Conservation (phyloP, 2,797 vertebrate species). For the Chiloscyllium punctatum region DNA sequence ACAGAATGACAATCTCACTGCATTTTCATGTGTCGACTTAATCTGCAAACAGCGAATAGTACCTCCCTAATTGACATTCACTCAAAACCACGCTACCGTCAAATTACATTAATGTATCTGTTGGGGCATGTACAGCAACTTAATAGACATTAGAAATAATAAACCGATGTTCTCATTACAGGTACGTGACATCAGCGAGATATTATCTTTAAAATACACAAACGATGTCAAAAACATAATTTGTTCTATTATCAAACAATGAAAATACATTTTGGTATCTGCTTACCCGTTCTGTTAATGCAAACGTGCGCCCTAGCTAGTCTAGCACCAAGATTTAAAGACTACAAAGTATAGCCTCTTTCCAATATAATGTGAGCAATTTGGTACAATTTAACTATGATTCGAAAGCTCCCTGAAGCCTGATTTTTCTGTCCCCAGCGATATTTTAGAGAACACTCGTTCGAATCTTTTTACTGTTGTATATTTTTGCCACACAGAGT, state of each 20-base stretch:
- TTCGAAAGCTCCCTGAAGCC: not conserved
- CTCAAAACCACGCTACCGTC: not conserved
- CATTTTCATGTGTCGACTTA: not conserved
- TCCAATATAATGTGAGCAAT: not conserved
- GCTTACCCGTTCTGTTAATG: not conserved
- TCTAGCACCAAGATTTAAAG: not conserved
- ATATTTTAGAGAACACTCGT: not conserved
- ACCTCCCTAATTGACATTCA: not conserved
- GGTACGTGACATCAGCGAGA: not conserved
- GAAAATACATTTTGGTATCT: not conserved
- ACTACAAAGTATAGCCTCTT: not conserved
- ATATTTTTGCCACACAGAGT: not conserved
- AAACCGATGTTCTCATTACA: not conserved
- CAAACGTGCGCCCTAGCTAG: not conserved
- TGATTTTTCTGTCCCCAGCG: not conserved
- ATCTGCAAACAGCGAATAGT: not conserved
- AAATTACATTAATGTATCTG: not conserved
- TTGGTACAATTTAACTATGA: not conserved
- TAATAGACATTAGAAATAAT: not conserved
- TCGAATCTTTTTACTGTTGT: no score
- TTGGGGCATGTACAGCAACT: not conserved
- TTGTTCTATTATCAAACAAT: not conserved
- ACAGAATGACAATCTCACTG: not conserved
- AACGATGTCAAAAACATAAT: not conserved
- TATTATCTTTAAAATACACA: not conserved